These are phyloP conservation scores for Agapetus fuscipes DNA, from an alignment of 2,888 invertebrate genomes.

Conservation along the genomic window DNA sequence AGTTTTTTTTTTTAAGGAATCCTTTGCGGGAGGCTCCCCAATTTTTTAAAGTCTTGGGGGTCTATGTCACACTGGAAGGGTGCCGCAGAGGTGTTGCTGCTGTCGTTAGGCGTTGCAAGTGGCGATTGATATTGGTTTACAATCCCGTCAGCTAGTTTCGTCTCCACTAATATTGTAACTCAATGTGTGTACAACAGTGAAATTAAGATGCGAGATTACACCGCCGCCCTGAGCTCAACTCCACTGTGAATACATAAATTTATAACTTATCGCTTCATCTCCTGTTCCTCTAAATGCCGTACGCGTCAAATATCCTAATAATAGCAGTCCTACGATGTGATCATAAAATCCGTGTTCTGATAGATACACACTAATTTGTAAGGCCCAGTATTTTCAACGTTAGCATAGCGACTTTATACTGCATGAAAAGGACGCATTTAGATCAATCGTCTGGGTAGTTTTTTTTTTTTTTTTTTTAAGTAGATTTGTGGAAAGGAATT, in stretches of 20 bases:
- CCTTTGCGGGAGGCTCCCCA: too few species aligned
- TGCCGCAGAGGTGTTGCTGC: too few species aligned
- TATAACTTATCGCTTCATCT: conserved; percentile 16
- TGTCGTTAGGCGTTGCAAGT: too few species aligned
- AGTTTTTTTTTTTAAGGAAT: too few species aligned
- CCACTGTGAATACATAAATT: conserved; percentile 18
- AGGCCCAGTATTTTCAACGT: background rate
- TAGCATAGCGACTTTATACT: too few species aligned
- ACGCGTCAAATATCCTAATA: background rate
- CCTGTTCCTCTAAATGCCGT: conserved; percentile 6
- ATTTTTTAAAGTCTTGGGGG: too few species aligned
- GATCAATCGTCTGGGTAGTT: background rate
- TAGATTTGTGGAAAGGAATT: background rate
- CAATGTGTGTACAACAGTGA: too few species aligned
- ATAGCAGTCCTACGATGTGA: background rate
- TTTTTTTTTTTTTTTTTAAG: background rate
- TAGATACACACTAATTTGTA: background rate
- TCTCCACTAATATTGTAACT: too few species aligned
- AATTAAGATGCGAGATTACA: conserved; percentile 20
- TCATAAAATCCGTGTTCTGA: background rate
- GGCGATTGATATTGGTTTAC: too few species aligned
- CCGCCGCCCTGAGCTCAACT: conserved; percentile 12
- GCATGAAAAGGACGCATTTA: background rate
- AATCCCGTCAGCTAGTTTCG: too few species aligned
- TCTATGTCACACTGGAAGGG: too few species aligned